These are phyloP conservation scores for Drosophila nikananu DNA, from an alignment of 1,140 invertebrate genomes.

Conservation along the genomic window DNA sequence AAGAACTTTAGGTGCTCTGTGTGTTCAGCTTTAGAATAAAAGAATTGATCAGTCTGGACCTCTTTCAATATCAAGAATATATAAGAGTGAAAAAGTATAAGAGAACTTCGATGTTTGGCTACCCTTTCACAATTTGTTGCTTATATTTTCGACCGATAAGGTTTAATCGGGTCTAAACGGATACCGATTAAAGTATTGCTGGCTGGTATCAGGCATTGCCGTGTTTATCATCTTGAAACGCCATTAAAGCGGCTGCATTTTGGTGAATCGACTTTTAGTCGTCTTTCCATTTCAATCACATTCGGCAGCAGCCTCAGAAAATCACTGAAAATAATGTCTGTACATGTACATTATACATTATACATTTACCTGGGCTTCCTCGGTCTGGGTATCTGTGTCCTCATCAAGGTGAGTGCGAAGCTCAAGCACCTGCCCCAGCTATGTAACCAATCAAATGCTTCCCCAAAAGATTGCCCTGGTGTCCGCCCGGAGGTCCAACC, in stretches of 20 bases:
- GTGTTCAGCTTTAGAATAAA: neutral
- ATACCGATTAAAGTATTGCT: constrained; percentile 4
- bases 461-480: constrained; percentile 16
- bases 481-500: neutral
- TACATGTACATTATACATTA: too few relatives aligned
- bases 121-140: neutral
- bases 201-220: constrained; percentile 4
- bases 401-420: constrained; percentile 48
- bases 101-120: neutral
- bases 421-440: too few relatives aligned
- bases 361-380: constrained; percentile 27
- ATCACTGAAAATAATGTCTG: constrained; percentile 24
- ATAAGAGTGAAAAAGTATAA: constrained; percentile 3
- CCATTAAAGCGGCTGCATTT: neutral
- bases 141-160: constrained; percentile 39
- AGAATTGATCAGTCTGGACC: too few relatives aligned
- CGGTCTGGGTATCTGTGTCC: constrained; percentile 7
- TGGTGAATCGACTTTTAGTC: constrained; percentile 23
- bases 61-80: neutral
- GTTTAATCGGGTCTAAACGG: constrained; percentile 1
- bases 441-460: neutral
- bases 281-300: neutral
- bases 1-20: neutral
- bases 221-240: constrained; percentile 8
- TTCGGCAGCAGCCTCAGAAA: neutral